Conservation (phyloP, 1,140 invertebrate species). For the Pseudobourletiella spinata region DNA sequence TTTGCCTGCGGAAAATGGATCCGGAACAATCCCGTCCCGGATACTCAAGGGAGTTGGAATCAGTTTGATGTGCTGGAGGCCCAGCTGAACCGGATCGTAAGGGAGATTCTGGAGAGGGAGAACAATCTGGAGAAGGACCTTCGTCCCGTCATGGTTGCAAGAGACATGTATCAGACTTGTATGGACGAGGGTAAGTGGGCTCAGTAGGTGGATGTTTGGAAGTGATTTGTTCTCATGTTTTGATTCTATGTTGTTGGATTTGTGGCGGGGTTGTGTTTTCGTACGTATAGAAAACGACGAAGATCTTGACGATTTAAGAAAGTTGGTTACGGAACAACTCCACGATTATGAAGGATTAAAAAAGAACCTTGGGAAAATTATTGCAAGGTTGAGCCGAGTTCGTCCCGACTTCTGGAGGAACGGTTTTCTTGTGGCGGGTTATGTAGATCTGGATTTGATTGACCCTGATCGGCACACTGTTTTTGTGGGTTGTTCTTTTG, state of each 20-base stretch:
- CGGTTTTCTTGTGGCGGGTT: not conserved
- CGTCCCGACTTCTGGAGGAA: too few species aligned
- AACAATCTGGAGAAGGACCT: not conserved
- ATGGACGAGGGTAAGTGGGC: not conserved
- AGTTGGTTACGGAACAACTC: not conserved
- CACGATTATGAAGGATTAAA: not conserved
- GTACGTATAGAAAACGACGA: not conserved
- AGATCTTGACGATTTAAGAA: not conserved
- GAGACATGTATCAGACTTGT: not conserved
- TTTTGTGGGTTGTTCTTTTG: not conserved
- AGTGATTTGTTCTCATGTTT: too few species aligned
- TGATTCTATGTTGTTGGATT: too few species aligned
- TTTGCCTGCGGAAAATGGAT: conserved; percentile 42
- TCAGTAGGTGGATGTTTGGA: too few species aligned
- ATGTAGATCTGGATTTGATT: not conserved
- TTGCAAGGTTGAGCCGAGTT: too few species aligned
- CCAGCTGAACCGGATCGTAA: conserved; percentile 8
- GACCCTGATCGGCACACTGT: not conserved
- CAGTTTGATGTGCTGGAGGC: conserved; percentile 23
- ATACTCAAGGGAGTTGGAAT: conserved; percentile 27
- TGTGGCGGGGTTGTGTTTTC: too few species aligned
- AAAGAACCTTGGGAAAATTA: too few species aligned
- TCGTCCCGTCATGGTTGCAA: not conserved
- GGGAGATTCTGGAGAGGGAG: not conserved
- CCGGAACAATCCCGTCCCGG: conserved; percentile 35